Percentiles rank a stretch among this genome's conserved stretches.
These are phyloP conservation scores for Cassiopea andromeda DNA, from an alignment of 30 jellyfish, hydroid and myxozoan genomes.

Conservation along the genomic window DNA sequence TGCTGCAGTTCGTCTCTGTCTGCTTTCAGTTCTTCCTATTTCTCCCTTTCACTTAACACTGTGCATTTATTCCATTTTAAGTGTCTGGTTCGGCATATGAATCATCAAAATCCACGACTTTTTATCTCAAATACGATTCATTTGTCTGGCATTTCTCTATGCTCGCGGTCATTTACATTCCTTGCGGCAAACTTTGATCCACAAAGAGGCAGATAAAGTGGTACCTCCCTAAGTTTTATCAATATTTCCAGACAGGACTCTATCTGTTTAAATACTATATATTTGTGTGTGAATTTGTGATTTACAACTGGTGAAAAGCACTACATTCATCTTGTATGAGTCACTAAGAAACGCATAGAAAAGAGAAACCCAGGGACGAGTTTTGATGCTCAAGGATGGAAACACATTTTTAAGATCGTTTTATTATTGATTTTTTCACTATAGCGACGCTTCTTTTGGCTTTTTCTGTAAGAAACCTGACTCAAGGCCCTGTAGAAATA, in stretches of 20 bases:
- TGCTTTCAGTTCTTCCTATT: no score
- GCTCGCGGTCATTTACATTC: background rate
- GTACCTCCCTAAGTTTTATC: background rate
- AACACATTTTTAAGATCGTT: no score
- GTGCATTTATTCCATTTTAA: background rate
- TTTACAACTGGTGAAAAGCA: background rate
- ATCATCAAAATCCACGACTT: background rate
- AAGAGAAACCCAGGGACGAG: no score
- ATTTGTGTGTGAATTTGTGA: background rate
- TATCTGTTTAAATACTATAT: background rate
- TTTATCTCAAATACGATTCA: background rate
- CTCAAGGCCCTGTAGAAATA: no score
- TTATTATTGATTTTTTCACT: no score
- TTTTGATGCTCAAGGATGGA: no score
- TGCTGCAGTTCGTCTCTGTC: no score
- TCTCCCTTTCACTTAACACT: no score
- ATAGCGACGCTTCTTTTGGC: no score
- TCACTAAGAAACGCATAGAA: no score
- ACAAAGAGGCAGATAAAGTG: background rate
- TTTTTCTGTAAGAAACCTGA: no score
- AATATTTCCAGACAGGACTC: background rate
- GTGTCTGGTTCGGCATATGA: background rate
- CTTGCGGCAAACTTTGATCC: constrained; percentile 1
- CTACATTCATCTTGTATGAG: no score
- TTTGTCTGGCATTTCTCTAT: background rate